Conservation (phyloP, 2,797 vertebrate genomes). For the Fistularia tabacaria region DNA sequence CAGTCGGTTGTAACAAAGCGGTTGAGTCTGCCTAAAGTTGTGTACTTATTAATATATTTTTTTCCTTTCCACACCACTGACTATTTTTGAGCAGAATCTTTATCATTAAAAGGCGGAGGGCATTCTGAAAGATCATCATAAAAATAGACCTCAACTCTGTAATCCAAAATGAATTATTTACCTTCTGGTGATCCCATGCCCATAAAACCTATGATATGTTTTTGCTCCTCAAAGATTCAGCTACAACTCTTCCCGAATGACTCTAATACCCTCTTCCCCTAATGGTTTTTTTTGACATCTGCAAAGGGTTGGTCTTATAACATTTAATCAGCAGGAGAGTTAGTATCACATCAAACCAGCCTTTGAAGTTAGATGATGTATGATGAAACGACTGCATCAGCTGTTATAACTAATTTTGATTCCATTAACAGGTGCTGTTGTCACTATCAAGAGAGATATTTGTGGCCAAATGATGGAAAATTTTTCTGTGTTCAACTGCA, state of each 20-base stretch:
- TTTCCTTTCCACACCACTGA: too few species aligned
- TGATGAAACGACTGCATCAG: slow-evolving; percentile 26
- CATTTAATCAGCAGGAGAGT: slow-evolving; percentile 9
- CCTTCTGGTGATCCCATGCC: neutral
- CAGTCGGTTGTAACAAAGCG: too few species aligned
- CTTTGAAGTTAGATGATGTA: slow-evolving; percentile 32
- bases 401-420: slow-evolving; percentile 24
- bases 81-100: too few species aligned
- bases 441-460: slow-evolving; percentile 25
- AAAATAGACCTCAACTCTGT: neutral
- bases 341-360: slow-evolving; percentile 18
- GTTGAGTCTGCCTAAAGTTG: too few species aligned
- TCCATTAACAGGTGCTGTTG: slow-evolving; percentile 17
- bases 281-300: slow-evolving; percentile 18
- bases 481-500: slow-evolving; percentile 18
- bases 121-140: neutral
- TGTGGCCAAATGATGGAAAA: slow-evolving; percentile 22
- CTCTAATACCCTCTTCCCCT: neutral
- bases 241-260: slow-evolving; percentile 2
- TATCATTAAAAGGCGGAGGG: too few species aligned
- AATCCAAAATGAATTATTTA: slow-evolving; percentile 1
- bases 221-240: slow-evolving; percentile 4
- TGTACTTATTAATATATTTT: too few species aligned
- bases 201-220: neutral
- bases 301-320: slow-evolving; percentile 5